Base-by-base conservation (phyloP, 1,140 invertebrate species). In the Drosophila lacteicornis region DNA sequence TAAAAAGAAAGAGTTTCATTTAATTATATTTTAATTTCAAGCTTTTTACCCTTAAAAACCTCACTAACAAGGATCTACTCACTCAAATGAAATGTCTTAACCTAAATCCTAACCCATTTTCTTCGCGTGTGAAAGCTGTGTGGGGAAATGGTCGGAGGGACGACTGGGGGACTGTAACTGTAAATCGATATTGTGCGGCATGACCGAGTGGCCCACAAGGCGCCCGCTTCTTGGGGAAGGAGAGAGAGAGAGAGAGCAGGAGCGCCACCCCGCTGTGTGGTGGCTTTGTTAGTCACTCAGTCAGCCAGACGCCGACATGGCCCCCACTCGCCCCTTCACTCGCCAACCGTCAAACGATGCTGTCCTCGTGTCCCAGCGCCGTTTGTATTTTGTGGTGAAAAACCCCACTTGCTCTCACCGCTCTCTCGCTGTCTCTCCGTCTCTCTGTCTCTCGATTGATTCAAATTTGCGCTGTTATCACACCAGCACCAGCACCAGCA, bases 171-270 rank as follows among this genome's bases (percentile, higher is more conserved):
- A 15, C 27, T 42, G 49, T 47, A 68, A 68, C 80, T 75, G 84
- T 79, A 82, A 91, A 91, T 91, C 87, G 87, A 91, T 91, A 91
- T 79, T 90, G 78, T 87, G 84, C 85, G 84, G 84, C 85, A 77
- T 90, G 90, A 90, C 86, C 86, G 85, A 90, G 79, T 90, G 85
- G 85, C 85, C 85, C 81, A 85, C 86, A 91, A 82, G 81, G 51
- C 56, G 53, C 56, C 59, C 49, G 25, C 40, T 45, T 62, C 33
- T 51, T 66, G 53, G 51, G 43, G n/a, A 27, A 50, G 50, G n/a
- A 27, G 42, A 19, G 19, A 36, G 12, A 33, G 51, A 33, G 51
- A 30, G 53, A 55, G 17, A 8, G 25, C n/a, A 3, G 36, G 15
- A 43, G 40, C 75, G 17, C 62, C 49, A 49, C 62, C 62, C 45